Base-by-base conservation (phyloP, 1,140 invertebrate genomes). In the Macrostomum lignano region DNA sequence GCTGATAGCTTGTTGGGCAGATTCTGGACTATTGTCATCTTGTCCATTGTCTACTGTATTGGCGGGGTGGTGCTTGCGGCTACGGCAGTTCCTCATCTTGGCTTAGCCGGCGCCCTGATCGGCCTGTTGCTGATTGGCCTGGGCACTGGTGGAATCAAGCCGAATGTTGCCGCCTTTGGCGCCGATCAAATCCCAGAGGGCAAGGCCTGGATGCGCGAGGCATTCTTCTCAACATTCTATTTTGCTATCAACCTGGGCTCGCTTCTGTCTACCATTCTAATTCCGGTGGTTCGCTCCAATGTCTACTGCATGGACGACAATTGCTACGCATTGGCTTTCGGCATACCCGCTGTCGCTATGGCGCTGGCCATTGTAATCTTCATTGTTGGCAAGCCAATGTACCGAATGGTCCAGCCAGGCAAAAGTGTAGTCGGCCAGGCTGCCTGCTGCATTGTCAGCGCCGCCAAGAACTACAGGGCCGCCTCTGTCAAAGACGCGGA, bases 211-310 rank as follows among this genome's bases (percentile, higher is more conserved):
- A n/a, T n/a, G n/a, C 77, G 0, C 55, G 84, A 0, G 88, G 86
- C 51, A n/a, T n/a, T n/a, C n/a, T n/a, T n/a, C n/a, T n/a, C n/a
- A n/a, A n/a, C n/a, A n/a, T n/a, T n/a, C n/a, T 86, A 88, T 58
- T 77, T 86, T 42, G 65, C 76, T 20, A 86, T 93, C 43, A 88
- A 91, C 46, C 67, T 73, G 2, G 84, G 82, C 3, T 78, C 74
- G 39, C 64, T 84, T 26, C 62, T 91, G n/a, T 86, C 79, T 0
- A 82, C 74, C 0, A 70, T 79, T 29, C 40, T 91, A 0, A 86
- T 81, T 0, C 84, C 84, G 0, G 65, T 81, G 17, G 54, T 94
- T 3, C 67, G 62, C 58, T n/a, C n/a, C n/a, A n/a, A n/a, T n/a
- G n/a, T n/a, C n/a, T n/a, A n/a, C n/a, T n/a, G n/a, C n/a, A n/a